A percentile compares a stretch with the other conserved stretches of the same genome.
Conservation (phyloP, 2,888 invertebrate genomes). For the Serrognathus titanus region DNA sequence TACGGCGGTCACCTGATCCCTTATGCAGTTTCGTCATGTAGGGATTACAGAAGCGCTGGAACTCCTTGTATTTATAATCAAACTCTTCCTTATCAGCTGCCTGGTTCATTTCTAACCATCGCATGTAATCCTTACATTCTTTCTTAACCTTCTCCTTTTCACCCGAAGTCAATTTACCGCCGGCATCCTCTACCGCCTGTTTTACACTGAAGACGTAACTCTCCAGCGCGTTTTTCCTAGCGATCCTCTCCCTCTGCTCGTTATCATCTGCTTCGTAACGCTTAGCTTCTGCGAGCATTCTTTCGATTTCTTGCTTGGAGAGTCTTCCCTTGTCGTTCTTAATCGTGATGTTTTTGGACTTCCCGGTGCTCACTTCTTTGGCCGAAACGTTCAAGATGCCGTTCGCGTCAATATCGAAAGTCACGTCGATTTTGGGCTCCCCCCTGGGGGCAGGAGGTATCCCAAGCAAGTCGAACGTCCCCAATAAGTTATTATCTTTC, state of each 20-base stretch:
- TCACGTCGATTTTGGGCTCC: slow-evolving; percentile 54
- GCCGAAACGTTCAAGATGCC: slow-evolving; percentile 62
- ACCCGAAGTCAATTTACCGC: slow-evolving; percentile 58
- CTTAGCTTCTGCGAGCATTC: slow-evolving; percentile 75
- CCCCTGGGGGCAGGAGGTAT: slow-evolving; percentile 56
- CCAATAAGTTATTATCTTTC: slow-evolving; percentile 53
- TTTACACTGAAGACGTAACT: slow-evolving; percentile 67
- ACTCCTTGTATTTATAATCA: slow-evolving; percentile 58
- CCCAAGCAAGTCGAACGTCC: slow-evolving; percentile 52
- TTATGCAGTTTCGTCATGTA: slow-evolving; percentile 57
- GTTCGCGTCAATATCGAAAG: slow-evolving; percentile 75
- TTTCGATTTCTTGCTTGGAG: slow-evolving; percentile 77
- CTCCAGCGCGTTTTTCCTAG: slow-evolving; percentile 70
- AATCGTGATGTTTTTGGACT: slow-evolving; percentile 74
- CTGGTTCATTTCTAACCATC: slow-evolving; percentile 69
- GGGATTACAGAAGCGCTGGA: slow-evolving; percentile 58
- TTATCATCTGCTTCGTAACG: slow-evolving; percentile 70
- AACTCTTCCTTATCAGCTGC: slow-evolving; percentile 64
- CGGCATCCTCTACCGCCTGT: slow-evolving; percentile 65
- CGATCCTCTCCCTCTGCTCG: slow-evolving; percentile 64
- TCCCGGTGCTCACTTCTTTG: slow-evolving; percentile 56
- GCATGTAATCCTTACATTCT: slow-evolving; percentile 60
- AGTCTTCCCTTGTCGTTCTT: slow-evolving; percentile 81
- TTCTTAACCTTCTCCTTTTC: slow-evolving; percentile 46
- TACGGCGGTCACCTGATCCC: slow-evolving; percentile 19